These are phyloP conservation scores for Nomada ruficornis DNA, from an alignment of 2,888 invertebrate genomes.

Conservation along the genomic window DNA sequence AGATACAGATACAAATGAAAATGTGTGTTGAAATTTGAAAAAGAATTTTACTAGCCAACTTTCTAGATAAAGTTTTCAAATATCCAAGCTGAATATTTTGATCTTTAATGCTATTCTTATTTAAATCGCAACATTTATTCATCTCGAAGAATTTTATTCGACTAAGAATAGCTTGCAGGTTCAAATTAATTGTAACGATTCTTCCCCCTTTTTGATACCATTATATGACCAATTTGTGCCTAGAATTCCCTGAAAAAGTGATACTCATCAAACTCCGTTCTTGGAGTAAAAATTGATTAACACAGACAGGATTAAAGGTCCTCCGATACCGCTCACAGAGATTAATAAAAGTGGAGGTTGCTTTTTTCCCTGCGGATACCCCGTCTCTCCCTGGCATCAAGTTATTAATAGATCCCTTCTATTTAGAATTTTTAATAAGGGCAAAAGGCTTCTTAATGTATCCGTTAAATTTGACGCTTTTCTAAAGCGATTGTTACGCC, in stretches of 20 bases:
- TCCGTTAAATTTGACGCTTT: not conserved
- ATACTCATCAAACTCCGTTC: constrained; percentile 1
- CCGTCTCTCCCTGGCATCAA: not conserved
- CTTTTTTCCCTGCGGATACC: not conserved
- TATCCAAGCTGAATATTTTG: not conserved
- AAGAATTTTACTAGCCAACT: too few relatives aligned
- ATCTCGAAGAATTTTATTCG: too few relatives aligned
- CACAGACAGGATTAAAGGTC: constrained; percentile 13
- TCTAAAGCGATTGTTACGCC: not conserved
- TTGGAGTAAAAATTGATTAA: constrained; percentile 6
- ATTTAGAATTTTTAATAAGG: constrained; percentile 23
- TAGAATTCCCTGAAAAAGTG: not conserved
- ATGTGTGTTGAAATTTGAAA: too few relatives aligned
- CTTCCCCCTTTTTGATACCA: not conserved
- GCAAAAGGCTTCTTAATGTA: not conserved
- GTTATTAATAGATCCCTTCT: constrained; percentile 17
- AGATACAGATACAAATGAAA: too few relatives aligned
- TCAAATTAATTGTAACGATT: not conserved
- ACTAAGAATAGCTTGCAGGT: not conserved
- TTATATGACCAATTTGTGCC: not conserved
- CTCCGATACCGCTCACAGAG: constrained; percentile 13
- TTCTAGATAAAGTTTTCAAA: too few relatives aligned
- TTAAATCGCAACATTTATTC: not conserved
- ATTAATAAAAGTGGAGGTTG: constrained; percentile 14
- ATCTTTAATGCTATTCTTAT: not conserved